These are phyloP conservation scores for Tympanuchus pallidicinctus DNA, from an alignment of 2,113 vertebrate genomes.

Conservation along the genomic window DNA sequence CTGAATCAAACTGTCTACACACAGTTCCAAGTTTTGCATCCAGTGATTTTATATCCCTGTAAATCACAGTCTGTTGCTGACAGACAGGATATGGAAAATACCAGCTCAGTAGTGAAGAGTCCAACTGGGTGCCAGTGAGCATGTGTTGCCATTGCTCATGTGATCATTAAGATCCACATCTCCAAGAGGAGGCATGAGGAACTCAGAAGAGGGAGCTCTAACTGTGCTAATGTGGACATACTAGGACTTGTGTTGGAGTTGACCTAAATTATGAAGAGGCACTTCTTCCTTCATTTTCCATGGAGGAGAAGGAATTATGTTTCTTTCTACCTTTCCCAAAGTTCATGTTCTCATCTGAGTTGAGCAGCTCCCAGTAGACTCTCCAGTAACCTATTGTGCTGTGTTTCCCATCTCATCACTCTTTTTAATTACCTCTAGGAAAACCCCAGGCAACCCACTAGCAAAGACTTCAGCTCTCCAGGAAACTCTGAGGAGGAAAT, in stretches of 20 bases:
- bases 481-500: neutral
- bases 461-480: neutral
- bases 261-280: neutral
- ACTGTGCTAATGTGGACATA: neutral
- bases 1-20: neutral
- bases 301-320: neutral
- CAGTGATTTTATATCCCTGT: neutral
- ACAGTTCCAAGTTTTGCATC: neutral
- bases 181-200: neutral
- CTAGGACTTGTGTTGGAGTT: neutral
- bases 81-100: neutral
- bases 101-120: neutral
- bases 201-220: slow-evolving; percentile 61
- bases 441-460: neutral
- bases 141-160: neutral
- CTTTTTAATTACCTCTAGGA: neutral
- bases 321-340: neutral
- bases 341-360: neutral
- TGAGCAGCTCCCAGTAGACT: neutral
- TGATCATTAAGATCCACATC: neutral
- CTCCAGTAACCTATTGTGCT: neutral
- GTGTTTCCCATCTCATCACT: neutral
- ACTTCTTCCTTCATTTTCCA: neutral
- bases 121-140: neutral
- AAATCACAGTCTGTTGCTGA: neutral